phyloP scores from a whole-genome alignment of 2,888 invertebrate species.

The Melikaiella ostensackeni region DNA sequence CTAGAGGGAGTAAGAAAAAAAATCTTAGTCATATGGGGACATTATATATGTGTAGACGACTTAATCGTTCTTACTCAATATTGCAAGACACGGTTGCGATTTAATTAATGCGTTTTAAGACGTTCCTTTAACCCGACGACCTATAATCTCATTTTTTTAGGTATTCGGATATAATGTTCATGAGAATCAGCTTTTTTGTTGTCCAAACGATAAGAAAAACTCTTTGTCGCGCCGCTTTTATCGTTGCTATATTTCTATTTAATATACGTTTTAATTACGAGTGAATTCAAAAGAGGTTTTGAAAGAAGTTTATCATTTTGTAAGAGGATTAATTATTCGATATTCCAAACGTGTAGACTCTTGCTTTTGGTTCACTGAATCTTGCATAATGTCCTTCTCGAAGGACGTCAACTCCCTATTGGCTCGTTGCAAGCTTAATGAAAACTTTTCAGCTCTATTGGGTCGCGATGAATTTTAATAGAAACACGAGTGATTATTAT shows the following conservation, averaged over 20 bases:
- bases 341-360: slow-evolving; percentile 27
- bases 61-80: slow-evolving; percentile 31
- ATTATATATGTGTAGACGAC: not conserved
- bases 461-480: slow-evolving; percentile 31
- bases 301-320: slow-evolving; percentile 36
- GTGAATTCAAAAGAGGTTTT: slow-evolving; percentile 9
- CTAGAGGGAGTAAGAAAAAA: not conserved
- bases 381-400: slow-evolving; percentile 33
- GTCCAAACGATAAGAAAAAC: slow-evolving; percentile 20
- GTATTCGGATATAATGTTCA: slow-evolving; percentile 29
- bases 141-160: slow-evolving; percentile 49
- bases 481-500: slow-evolving; percentile 31
- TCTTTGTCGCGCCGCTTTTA: slow-evolving; percentile 35
- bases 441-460: slow-evolving; percentile 38
- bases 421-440: slow-evolving; percentile 34
- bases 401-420: slow-evolving; percentile 31
- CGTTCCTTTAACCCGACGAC: slow-evolving; percentile 46
- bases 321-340: slow-evolving; percentile 30
- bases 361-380: slow-evolving; percentile 30
- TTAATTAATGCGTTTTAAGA: slow-evolving; percentile 47
- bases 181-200: slow-evolving; percentile 22
- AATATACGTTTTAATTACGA: slow-evolving; percentile 35
- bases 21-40: slow-evolving; percentile 6
- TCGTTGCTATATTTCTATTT: slow-evolving; percentile 23
- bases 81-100: slow-evolving; percentile 43